Base-by-base conservation (phyloP, 1,140 invertebrate genomes). In the Nomia melanderi region DNA sequence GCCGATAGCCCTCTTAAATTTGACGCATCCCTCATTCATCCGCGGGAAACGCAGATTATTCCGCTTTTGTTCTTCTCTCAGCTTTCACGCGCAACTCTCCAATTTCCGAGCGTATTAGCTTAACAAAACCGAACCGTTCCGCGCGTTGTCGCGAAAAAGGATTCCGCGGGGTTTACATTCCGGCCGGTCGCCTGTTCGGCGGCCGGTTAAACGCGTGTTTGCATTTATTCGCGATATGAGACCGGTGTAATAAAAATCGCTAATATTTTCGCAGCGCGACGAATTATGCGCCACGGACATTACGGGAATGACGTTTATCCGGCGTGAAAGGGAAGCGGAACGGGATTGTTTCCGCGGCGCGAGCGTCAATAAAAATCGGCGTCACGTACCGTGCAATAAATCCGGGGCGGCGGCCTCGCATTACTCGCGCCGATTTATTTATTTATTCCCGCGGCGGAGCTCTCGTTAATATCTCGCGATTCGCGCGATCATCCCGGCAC, bases 371-470 rank as follows among this genome's bases (percentile, higher is more conserved):
- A 69, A 69, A 75, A 67, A 57, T 20, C 27, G 27, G 3, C 57
- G 33, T 41, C 23, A 17, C 44, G 41, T 27, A 64, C 5, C 5
- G 36, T n/a, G 44, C n/a, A n/a, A n/a, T n/a, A 75, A 67, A 67
- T 64, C 50, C 72, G 36, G 44, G 39, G 29, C 36, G 31, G n/a
- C n/a, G n/a, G n/a, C n/a, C 33, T 57, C 27, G 25, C 47, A 57
- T 74, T 74, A 74, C 72, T 8, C 33, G 8, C 36, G n/a, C 41
- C 39, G 72, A 74, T 66, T 74, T 74, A 74, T 74, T 57, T 31
- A 31, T 33, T 57, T 25, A 25, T 25, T n/a, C n/a, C 33, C 17
- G 17, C 7, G 27, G 1, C n/a, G n/a, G n/a, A n/a, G n/a, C n/a
- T 23, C 14, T 17, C 60, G 25, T 74, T 73, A 54, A 65, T 65